Base-by-base conservation (phyloP, 2,888 invertebrate genomes). In the Melikaiella ostensackeni region DNA sequence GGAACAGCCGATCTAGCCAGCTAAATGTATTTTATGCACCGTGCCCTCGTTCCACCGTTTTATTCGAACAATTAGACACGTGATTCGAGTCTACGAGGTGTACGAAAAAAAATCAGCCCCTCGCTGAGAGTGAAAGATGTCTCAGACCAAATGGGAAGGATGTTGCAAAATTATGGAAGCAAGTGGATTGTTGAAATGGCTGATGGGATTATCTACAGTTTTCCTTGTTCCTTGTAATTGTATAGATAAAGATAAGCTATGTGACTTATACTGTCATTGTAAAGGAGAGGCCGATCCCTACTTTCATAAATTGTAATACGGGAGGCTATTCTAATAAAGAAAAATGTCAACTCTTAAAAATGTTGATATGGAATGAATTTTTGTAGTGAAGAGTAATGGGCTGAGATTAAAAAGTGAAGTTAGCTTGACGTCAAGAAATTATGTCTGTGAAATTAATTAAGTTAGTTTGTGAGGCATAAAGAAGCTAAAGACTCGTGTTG, bases 31-130 rank as follows among this genome's bases (percentile, higher is more conserved):
- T 86, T 85, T 83, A 84, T 85, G 85, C 83, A 84, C 80, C 80
- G 82, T 87, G 88, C 83, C 86, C 87, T 85, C 87, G 86, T 87
- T 87, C 86, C 84, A 82, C 81, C 86, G 81, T 85, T 88, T 88
- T 84, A 86, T 84, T 82, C 85, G 80, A 85, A 85, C 88, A 88
- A 88, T 88, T 87, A 86, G 86, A 85, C 84, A 81, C 84, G 84
- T 80, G 85, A 86, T 81, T 82, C 82, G 77, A 76, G 79, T 79
- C 77, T 83, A 80, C 80, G 80, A 78, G 82, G 75, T 75, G 78
- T 73, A 73, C 57, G 46, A 21, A 82, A 82, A 82, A 80, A 78
- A 46, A 24, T 50, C 27, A 30, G 33, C 30, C n/a, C 50, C 70
- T 46, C 19, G 27, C 27, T 35, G 33, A 63, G 35, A 35, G 62